Conservation (phyloP, 2,888 invertebrate genomes). For the Aleiodes alternator region DNA sequence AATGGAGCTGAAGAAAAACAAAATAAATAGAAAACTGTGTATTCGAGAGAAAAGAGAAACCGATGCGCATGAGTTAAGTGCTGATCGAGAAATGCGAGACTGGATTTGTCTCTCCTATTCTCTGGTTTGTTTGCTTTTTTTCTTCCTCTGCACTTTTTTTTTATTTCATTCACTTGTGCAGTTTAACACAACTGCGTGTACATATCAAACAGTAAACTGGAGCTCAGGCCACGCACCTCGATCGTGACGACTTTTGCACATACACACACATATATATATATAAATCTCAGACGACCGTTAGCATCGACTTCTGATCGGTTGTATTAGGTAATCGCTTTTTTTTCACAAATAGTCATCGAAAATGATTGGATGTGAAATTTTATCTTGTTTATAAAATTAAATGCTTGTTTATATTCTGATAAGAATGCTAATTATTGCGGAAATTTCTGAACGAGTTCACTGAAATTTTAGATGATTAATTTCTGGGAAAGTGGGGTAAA, state of each 20-base stretch:
- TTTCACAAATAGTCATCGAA: not conserved
- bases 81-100: too few relatives aligned
- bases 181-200: not conserved
- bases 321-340: not conserved
- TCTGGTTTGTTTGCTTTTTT: not conserved
- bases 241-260: constrained; percentile 3
- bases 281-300: constrained; percentile 24
- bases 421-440: too few relatives aligned
- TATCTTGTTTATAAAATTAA: too few relatives aligned
- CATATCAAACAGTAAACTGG: constrained; percentile 4
- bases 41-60: not conserved
- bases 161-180: constrained; percentile 11
- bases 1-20: not conserved
- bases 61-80: too few relatives aligned
- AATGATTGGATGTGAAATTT: not conserved
- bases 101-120: not conserved
- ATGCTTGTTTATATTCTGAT: too few relatives aligned
- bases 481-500: too few relatives aligned
- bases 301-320: not conserved
- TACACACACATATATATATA: not conserved
- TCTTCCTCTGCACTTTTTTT: not conserved
- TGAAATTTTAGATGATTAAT: too few relatives aligned
- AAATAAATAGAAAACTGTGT: not conserved
- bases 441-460: too few relatives aligned
- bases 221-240: constrained; percentile 24